Evolutionary conservation across 2,113 vertebrate genomes (phyloP), one percentile per base, ranked within the genome.

Genomic region (Oriolus oriolus): DNA sequence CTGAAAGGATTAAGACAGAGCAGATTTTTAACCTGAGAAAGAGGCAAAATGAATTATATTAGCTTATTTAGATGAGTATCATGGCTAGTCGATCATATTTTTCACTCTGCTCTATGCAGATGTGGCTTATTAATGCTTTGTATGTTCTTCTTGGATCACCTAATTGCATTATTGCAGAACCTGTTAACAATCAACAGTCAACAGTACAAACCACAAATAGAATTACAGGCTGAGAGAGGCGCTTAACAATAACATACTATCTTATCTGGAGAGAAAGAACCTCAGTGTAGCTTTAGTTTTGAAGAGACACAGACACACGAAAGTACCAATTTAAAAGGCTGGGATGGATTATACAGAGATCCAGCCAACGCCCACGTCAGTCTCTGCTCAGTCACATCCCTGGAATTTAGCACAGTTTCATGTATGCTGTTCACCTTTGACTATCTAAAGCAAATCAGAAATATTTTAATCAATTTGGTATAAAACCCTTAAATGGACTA

Each of bases 111-210:
- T 96, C 87, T 90, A 97, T 96, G 91, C 93, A 98, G 91, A 97
- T 96, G 95, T 94, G 87, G 85, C 77, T 97, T 95, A 96, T 97
- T 98, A 98, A 97, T 97, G 97, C 52, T 77, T 97, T 87, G 93
- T 94, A 95, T 95, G 96, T 96, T 97, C 96, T 97, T 93, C 95
- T 90, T 90, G 82, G 89, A 96, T 96, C 95, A 94, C 66, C 60
- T 98, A 98, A 98, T 97, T 85, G 57, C 75, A 98, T 98, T 98
- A 98, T 39, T 97, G 96, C 94, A 95, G 97, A 98, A 98, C 96
- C 98, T 98, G 98, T 97, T 98, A 98, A 98, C 97, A 97, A 98
- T 98, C 98, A 98, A 94, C 96, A 97, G 97, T 91, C 97, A 98
- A 94, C 97, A 98, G 94, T 75, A 89, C 74, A 97, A 96, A 89